A percentile compares a stretch with the other conserved stretches of the same genome.
phyloP scores from a whole-genome alignment of 2,113 vertebrate genomes.

The Copsychus sechellarum region DNA sequence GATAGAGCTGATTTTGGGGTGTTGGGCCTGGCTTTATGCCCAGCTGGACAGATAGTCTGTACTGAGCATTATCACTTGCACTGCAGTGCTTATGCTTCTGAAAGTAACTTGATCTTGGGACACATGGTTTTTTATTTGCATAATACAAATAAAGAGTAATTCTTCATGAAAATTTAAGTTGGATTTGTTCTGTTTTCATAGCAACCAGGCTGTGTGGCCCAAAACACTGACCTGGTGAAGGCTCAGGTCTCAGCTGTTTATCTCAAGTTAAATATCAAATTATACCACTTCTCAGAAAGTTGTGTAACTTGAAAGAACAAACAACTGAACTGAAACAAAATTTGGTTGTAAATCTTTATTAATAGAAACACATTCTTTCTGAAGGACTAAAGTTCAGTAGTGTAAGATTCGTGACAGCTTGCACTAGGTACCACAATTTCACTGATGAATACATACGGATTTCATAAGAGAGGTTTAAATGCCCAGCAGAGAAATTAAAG shows the following conservation, averaged over 20 bases:
- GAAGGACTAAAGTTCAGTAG: constrained; percentile 63
- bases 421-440: constrained; percentile 55
- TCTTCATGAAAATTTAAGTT: background rate
- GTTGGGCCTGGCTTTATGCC: background rate
- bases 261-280: background rate
- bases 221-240: background rate
- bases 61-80: background rate
- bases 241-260: background rate
- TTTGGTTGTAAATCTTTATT: constrained; percentile 76
- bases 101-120: background rate
- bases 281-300: background rate
- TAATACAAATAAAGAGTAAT: constrained; percentile 51
- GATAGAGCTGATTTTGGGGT: background rate
- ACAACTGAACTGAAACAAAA: background rate
- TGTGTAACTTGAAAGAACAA: background rate
- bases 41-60: background rate
- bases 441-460: constrained; percentile 36
- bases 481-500: constrained; percentile 40
- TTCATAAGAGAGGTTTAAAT: constrained; percentile 38
- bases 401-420: constrained; percentile 46
- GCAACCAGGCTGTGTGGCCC: background rate
- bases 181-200: background rate
- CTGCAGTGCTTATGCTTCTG: background rate
- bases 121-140: background rate
- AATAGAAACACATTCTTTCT: constrained; percentile 76